These are phyloP conservation scores for Pongo pygmaeus DNA, from an alignment of 2,113 vertebrate species.

Conservation along the genomic window DNA sequence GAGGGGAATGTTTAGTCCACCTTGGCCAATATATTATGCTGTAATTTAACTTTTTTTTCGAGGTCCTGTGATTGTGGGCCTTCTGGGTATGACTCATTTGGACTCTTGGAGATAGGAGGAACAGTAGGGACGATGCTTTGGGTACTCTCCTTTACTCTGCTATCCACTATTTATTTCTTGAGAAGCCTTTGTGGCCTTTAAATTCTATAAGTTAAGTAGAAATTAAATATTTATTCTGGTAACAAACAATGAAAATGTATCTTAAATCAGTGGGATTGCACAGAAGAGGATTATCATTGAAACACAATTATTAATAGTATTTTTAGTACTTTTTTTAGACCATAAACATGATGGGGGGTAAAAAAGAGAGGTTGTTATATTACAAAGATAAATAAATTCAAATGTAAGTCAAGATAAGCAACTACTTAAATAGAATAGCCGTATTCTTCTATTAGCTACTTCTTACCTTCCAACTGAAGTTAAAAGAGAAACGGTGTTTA, in stretches of 20 bases:
- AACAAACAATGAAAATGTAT: conserved; percentile 9
- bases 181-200: neutral
- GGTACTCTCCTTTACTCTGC: neutral
- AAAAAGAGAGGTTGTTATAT: neutral
- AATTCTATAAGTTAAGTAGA: neutral
- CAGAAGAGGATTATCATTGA: neutral
- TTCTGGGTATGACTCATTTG: neutral
- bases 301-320: conserved; percentile 21
- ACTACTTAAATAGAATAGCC: neutral
- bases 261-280: neutral
- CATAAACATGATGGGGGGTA: neutral
- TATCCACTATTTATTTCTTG: neutral
- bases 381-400: conserved; percentile 30
- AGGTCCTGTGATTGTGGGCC: neutral
- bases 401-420: neutral
- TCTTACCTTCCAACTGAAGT: neutral
- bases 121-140: neutral
- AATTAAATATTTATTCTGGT: conserved; percentile 42
- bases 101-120: neutral
- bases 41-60: neutral
- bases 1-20: neutral
- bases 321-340: conserved; percentile 36
- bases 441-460: neutral
- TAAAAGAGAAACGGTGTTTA: neutral
- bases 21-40: neutral